Conservation (phyloP, 2,113 vertebrate species). For the Tinamus guttatus region DNA sequence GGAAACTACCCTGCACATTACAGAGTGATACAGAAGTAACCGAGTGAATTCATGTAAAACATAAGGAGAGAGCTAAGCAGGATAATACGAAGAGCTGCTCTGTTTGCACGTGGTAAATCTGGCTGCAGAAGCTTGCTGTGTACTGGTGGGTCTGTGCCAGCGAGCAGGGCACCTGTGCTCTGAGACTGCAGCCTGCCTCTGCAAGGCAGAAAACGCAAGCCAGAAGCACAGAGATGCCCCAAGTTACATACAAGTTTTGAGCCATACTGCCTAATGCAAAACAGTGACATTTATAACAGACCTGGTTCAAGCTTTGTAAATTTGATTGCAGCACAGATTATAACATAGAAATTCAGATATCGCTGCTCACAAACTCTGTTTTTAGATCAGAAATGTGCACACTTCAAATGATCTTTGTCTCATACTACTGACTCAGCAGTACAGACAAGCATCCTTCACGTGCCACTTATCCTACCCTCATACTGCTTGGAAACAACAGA, state of each 20-base stretch:
- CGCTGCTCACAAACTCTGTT: not conserved
- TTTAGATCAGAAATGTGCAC: not conserved
- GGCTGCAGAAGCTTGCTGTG: not conserved
- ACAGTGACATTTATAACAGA: not conserved
- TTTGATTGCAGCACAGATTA: not conserved
- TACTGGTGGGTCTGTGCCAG: not conserved
- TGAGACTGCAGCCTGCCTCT: not conserved
- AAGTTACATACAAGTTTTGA: not conserved
- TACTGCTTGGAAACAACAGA: not conserved
- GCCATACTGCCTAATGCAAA: not conserved
- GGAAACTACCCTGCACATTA: not conserved
- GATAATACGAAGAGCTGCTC: not conserved
- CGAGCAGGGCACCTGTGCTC: not conserved
- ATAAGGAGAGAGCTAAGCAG: not conserved
- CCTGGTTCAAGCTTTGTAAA: not conserved
- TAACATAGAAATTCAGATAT: not conserved
- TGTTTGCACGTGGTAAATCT: not conserved
- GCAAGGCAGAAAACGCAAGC: not conserved
- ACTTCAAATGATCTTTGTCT: not conserved
- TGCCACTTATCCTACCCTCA: not conserved
- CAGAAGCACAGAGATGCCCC: not conserved
- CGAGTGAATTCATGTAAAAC: not conserved
- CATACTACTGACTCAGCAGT: not conserved
- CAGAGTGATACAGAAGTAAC: not conserved
- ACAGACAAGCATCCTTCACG: not conserved